A percentile compares a stretch with the other conserved stretches of the same genome.
These are phyloP conservation scores for Cervus canadensis DNA, from an alignment of 2,113 vertebrate species.

Conservation along the genomic window DNA sequence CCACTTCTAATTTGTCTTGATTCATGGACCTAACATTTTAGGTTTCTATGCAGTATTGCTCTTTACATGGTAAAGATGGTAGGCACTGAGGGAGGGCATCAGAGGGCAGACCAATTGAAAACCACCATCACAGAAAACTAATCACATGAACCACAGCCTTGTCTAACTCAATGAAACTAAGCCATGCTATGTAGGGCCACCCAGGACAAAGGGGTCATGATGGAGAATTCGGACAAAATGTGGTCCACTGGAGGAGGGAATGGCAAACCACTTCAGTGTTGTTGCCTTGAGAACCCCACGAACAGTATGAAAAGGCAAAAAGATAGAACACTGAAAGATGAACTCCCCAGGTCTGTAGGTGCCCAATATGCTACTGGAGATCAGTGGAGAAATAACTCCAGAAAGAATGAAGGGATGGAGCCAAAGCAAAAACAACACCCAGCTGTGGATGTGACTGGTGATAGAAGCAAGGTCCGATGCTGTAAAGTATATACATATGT, in stretches of 20 bases:
- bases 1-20: not conserved
- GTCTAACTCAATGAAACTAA: not conserved
- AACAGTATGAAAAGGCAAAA: not conserved
- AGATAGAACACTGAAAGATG: not conserved
- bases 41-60: not conserved
- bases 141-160: not conserved
- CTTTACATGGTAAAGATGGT: not conserved
- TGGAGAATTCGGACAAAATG: not conserved
- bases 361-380: not conserved
- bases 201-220: rapidly evolving
- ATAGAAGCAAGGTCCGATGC: not conserved
- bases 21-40: not conserved
- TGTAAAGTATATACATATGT: not conserved
- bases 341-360: not conserved
- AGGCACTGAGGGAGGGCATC: not conserved
- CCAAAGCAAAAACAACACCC: not conserved
- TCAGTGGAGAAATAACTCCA: not conserved
- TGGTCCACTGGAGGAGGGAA: not conserved
- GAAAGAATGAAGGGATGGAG: not conserved
- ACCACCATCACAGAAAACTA: not conserved
- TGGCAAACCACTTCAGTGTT: not conserved
- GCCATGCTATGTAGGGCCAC: not conserved
- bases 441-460: not conserved
- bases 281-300: not conserved
- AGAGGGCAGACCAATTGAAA: not conserved